A percentile compares a stretch with the other conserved stretches of the same genome.
Conservation (phyloP, 2,797 vertebrate genomes). For the Megalops cyprinoides region DNA sequence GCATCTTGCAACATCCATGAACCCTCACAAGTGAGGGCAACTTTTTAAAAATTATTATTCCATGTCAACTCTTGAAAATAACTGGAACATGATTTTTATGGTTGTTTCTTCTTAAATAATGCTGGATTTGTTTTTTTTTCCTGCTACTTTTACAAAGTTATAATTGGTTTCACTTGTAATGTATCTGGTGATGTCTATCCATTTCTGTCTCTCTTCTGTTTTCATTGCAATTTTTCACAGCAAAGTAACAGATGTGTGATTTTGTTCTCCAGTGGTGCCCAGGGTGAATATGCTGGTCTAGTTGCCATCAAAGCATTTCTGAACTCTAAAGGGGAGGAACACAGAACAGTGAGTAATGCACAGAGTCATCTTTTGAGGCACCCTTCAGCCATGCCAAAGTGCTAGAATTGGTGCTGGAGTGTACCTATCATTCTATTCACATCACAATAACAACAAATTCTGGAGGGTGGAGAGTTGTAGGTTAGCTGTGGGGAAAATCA, state of each 20-base stretch:
- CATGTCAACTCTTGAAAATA: too few relatives aligned
- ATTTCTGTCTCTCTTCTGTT: too few relatives aligned
- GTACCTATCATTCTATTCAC: not conserved
- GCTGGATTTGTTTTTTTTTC: too few relatives aligned
- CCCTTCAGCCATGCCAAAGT: not conserved
- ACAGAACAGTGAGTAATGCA: not conserved
- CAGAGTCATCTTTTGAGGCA: not conserved
- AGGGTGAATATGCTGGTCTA: slow-evolving; percentile 91
- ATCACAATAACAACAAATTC: not conserved
- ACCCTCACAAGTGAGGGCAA: too few relatives aligned
- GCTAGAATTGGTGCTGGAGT: not conserved
- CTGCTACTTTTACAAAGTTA: too few relatives aligned
- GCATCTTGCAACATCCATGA: not conserved
- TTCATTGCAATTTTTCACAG: not conserved
- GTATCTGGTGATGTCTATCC: not conserved
- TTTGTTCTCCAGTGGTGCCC: slow-evolving; percentile 84
- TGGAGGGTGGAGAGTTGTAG: not conserved
- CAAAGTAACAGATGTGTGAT: not conserved
- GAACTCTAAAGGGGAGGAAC: slow-evolving; percentile 82
- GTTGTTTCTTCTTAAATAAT: too few relatives aligned
- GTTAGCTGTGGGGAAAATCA: not conserved
- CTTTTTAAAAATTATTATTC: too few relatives aligned
- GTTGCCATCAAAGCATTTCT: slow-evolving; percentile 58
- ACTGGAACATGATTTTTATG: too few relatives aligned
- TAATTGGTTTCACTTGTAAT: not conserved